Conservation (phyloP, 2,888 invertebrate species). For the Carterocephalus palaemon region DNA sequence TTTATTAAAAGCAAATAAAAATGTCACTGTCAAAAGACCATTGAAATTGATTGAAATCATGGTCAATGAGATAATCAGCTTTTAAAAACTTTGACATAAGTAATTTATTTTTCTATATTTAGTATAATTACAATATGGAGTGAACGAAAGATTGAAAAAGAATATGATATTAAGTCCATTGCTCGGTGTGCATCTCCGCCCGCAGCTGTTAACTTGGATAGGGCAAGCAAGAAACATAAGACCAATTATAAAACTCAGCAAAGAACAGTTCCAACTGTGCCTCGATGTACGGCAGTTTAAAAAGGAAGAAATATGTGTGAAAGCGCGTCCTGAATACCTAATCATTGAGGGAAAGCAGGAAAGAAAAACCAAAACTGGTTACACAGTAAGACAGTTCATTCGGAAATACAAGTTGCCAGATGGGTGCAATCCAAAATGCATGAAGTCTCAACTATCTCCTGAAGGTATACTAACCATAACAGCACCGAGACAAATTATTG, state of each 20-base stretch:
- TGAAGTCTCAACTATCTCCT: conserved; percentile 46
- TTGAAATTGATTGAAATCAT: conserved; percentile 13
- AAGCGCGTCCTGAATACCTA: conserved; percentile 55
- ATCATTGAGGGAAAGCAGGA: conserved; percentile 67
- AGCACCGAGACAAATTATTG: conserved; percentile 45
- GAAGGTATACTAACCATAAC: conserved; percentile 57
- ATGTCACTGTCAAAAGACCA: conserved; percentile 23
- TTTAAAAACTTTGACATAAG: too few species aligned
- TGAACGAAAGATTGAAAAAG: background rate
- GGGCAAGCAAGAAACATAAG: conserved; percentile 43
- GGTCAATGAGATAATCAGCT: conserved; percentile 22
- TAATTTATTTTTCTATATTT: too few species aligned
- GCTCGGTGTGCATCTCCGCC: conserved; percentile 30
- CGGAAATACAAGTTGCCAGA: conserved; percentile 59
- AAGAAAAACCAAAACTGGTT: conserved; percentile 47
- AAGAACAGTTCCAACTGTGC: conserved; percentile 54
- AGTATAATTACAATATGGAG: conserved; percentile 1
- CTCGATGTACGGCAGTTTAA: conserved; percentile 54
- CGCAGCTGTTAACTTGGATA: conserved; percentile 34
- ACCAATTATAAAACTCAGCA: conserved; percentile 50
- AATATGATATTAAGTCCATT: conserved; percentile 38
- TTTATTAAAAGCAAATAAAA: conserved; percentile 1
- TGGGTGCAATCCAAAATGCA: conserved; percentile 49
- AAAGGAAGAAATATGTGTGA: conserved; percentile 59
- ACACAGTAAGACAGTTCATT: conserved; percentile 49